phyloP scores from a whole-genome alignment of 2,888 invertebrate species.

The Trissolcus japonicus region DNA sequence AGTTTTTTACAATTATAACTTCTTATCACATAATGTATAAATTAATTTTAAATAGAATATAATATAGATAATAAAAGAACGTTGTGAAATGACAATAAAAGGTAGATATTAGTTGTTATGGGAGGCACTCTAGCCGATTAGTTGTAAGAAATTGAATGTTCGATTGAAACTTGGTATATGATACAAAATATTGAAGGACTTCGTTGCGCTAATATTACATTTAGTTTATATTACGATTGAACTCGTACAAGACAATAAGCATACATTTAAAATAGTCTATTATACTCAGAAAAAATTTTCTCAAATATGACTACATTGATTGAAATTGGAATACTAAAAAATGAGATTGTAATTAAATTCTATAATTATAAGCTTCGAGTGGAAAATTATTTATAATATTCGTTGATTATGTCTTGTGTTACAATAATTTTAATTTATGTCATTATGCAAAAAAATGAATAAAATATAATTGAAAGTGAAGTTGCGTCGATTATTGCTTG shows the following conservation, averaged over 20 bases:
- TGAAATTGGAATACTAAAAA: too few species aligned
- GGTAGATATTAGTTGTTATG: constrained; percentile 67
- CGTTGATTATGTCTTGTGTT: too few species aligned
- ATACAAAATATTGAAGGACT: neutral
- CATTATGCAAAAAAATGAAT: neutral
- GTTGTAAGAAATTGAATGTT: constrained; percentile 16
- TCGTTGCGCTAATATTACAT: neutral
- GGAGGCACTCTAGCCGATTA: constrained; percentile 26
- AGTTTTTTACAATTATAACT: neutral
- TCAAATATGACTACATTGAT: too few species aligned
- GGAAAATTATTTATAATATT: too few species aligned
- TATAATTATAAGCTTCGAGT: neutral
- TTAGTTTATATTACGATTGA: too few species aligned
- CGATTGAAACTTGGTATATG: constrained; percentile 1
- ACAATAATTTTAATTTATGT: too few species aligned
- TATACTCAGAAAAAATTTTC: too few species aligned
- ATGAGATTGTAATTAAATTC: too few species aligned
- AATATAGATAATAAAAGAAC: constrained; percentile 57
- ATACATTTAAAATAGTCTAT: too few species aligned
- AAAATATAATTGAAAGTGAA: neutral
- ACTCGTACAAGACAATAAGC: too few species aligned
- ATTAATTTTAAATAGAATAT: constrained; percentile 21
- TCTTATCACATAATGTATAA: constrained; percentile 1
- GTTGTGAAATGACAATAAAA: constrained; percentile 76
- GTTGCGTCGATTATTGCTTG: too few species aligned